Base-by-base conservation (phyloP, 2,888 invertebrate species). In the Protodeltote pygarga region DNA sequence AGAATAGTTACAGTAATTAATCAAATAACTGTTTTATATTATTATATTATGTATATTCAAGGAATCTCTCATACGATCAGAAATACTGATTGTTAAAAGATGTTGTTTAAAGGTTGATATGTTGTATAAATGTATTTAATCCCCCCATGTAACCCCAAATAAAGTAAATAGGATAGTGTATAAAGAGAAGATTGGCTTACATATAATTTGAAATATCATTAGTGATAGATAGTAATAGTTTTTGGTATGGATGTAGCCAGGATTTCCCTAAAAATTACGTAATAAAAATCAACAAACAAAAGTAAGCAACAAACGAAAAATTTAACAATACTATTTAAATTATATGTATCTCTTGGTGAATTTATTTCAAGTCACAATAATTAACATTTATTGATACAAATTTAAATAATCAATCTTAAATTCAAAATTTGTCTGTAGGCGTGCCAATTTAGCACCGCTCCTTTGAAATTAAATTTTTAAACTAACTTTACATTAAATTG, bases 91-190 rank as follows among this genome's bases (percentile, higher is more conserved):
- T 79, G 80, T 85, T 80, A 75, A 73, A 82, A 60, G 80, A 77
- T 78, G 85, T 89, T 90, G 88, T 90, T n/a, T 89, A 74, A 89
- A 65, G 79, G 80, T 89, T 89, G 77, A 75, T 81, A 76, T 80
- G 77, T 70, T 73, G 71, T 81, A 83, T 79, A 80, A 83, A 81
- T 85, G 78, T 88, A 87, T 89, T 80, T 89, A 87, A 82, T 82
- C 85, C 79, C 85, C 79, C 65, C 69, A 75, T 78, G 66, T 81
- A 83, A 79, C 79, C 81, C 82, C 75, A 75, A 71, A 65, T 74
- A 75, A 71, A 73, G 72, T 67, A 51, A 48, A 70, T 87, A 85
- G 77, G 75, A 54, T 86, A 83, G 78, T 63, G 62, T 69, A 40
- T 54, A 53, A 64, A 75, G 68, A 72, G 81, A 79, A 82, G 79